Conservation (phyloP, 2,888 invertebrate genomes). For the Stenodera caucasica region DNA sequence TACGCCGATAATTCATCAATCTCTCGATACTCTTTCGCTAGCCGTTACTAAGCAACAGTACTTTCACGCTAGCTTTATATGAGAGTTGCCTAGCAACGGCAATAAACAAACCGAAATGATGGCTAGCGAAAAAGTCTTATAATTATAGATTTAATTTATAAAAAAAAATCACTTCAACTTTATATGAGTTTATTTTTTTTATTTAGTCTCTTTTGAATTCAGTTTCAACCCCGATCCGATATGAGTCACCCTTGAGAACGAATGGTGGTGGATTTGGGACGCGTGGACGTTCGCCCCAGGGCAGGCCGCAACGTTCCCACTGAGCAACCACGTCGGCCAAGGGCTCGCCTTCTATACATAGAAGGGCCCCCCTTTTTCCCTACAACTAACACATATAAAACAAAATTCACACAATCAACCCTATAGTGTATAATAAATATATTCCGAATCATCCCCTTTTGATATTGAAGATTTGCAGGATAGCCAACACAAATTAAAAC, state of each 20-base stretch:
- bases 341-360: slow-evolving; percentile 34
- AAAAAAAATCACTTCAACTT: too few species aligned
- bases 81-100: too few species aligned
- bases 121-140: too few species aligned
- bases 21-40: too few species aligned
- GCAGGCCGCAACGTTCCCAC: slow-evolving; percentile 56
- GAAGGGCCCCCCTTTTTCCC: slow-evolving; percentile 12
- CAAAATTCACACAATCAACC: slow-evolving; percentile 3
- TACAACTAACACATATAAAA: neutral
- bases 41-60: too few species aligned
- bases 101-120: too few species aligned
- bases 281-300: slow-evolving; percentile 49
- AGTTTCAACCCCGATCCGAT: slow-evolving; percentile 1
- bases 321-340: slow-evolving; percentile 56
- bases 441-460: slow-evolving; percentile 7
- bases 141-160: too few species aligned
- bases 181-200: too few species aligned
- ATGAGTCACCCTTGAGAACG: slow-evolving; percentile 29
- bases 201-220: neutral
- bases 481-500: slow-evolving; percentile 2
- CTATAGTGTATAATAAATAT: slow-evolving; percentile 14
- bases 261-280: slow-evolving; percentile 35
- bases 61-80: too few species aligned
- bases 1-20: too few species aligned
- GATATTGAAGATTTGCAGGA: slow-evolving; percentile 8